Evolutionary conservation across 2,113 vertebrate species (phyloP).

Genomic region (Gambusia holbrooki): DNA sequence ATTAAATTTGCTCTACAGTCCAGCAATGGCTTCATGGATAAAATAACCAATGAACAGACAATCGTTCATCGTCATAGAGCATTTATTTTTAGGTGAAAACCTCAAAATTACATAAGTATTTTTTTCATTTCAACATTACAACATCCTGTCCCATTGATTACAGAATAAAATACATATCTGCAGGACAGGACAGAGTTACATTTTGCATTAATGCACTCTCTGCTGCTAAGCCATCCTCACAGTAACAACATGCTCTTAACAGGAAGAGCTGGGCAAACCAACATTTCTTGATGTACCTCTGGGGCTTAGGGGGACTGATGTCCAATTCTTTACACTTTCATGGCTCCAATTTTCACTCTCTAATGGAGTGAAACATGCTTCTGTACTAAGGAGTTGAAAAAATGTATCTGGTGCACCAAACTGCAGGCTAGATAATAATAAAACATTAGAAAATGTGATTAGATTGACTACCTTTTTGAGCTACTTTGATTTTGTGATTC

Average conservation of each 20-base stretch:
- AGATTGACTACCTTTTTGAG: background rate
- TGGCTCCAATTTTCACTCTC: slow-evolving; percentile 69
- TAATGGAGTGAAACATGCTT: slow-evolving; percentile 73
- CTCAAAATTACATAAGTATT: slow-evolving; percentile 19
- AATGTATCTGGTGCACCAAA: slow-evolving; percentile 22
- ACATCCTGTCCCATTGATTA: background rate
- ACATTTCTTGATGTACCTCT: slow-evolving; percentile 60
- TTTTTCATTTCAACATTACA: slow-evolving; percentile 14
- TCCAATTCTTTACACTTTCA: slow-evolving; percentile 72
- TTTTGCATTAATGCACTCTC: slow-evolving; percentile 56
- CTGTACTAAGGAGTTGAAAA: slow-evolving; percentile 32
- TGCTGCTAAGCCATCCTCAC: slow-evolving; percentile 45
- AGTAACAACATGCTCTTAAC: slow-evolving; percentile 60
- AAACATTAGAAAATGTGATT: slow-evolving; percentile 11
- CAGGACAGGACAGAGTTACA: slow-evolving; percentile 29
- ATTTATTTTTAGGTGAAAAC: background rate
- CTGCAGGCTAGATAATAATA: slow-evolving; percentile 1
- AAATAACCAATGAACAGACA: background rate
- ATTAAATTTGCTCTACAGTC: too few species aligned
- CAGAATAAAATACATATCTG: slow-evolving; percentile 12
- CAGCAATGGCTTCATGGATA: too few species aligned
- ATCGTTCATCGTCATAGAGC: too few species aligned
- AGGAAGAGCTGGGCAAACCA: slow-evolving; percentile 38
- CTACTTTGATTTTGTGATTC: slow-evolving; percentile 28
- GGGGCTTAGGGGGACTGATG: slow-evolving; percentile 56